phyloP scores from a whole-genome alignment of 2,888 invertebrate species.

The Fragum fragum region DNA sequence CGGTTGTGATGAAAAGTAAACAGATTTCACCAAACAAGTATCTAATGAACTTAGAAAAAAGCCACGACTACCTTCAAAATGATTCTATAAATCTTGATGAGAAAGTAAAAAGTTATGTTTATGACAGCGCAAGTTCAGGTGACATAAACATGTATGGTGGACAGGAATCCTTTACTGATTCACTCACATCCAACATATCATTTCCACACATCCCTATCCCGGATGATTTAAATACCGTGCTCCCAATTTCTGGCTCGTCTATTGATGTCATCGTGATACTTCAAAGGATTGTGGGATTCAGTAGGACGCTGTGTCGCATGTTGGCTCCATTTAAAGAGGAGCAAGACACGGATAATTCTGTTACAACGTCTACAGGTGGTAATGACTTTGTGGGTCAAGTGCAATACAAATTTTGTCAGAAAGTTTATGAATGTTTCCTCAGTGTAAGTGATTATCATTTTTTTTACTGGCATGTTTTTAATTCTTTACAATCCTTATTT shows the following conservation, averaged over 20 bases:
- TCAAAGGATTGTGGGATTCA: constrained; percentile 76
- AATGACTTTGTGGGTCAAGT: constrained; percentile 14
- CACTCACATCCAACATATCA: constrained; percentile 47
- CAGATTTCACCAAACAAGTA: constrained; percentile 16
- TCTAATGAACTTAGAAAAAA: background rate
- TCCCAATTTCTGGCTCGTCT: constrained; percentile 77
- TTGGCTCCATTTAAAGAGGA: constrained; percentile 51
- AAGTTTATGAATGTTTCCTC: constrained; percentile 67
- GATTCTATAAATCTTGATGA: background rate
- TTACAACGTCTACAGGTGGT: background rate
- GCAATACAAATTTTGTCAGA: constrained; percentile 41
- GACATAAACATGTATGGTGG: background rate
- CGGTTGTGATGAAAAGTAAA: constrained; percentile 30
- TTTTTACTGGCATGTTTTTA: background rate
- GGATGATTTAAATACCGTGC: constrained; percentile 40
- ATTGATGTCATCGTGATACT: constrained; percentile 77
- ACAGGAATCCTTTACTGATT: constrained; percentile 57
- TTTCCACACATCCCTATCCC: constrained; percentile 40
- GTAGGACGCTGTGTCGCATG: constrained; percentile 69
- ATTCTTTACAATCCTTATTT: background rate
- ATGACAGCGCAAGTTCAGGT: background rate
- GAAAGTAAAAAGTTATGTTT: background rate
- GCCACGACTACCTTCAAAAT: background rate
- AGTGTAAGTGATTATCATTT: constrained; percentile 54
- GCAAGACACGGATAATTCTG: constrained; percentile 47